Evolutionary conservation across 2,797 vertebrate genomes (phyloP), one percentile per base, ranked within the genome.

Genomic region (Sebastes reedi): DNA sequence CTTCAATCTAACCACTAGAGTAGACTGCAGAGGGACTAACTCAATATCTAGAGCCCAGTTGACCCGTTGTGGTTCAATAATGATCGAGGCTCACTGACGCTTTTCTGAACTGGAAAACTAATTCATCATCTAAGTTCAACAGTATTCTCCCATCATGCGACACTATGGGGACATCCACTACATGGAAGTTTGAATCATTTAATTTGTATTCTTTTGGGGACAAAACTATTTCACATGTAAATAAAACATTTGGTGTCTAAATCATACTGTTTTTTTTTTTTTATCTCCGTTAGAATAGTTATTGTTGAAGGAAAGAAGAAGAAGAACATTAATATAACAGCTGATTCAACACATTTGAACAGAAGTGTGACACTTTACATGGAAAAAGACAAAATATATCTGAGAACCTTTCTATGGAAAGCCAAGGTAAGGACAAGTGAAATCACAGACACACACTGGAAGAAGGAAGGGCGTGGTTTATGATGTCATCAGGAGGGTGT

Each of bases 401-500:
- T 0, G 12, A 65, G 24, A 54, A 30, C 25, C 13, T n/a, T n/a
- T 27, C 62, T 10, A 11, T 20, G 69, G 55, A 73, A 59, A 72
- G 34, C 27, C 24, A 22, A 22, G 16, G 20, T 18, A 58, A 50
- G 29, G 22, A 34, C 39, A 7, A 8, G 13, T 64, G 18, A 62
- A 11, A 11, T 69, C 13, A 18, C 8, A 64, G 32, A 59, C 25
- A 66, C 25, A 65, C 65, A 67, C 1, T 22, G 5, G 6, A 74
- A 61, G 73, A 59, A 64, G 22, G 74, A 77, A 61, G 75, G 82
- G 84, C 4, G 24, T 32, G 77, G 61, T 42, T 52, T 10, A 14
- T 83, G 83, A 75, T 55, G 71, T 73, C 87, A 89, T 27, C 46
- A 11, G 69, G 32, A 60, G 73, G 89, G 82, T 27, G 81, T 80